Conservation (phyloP, 2,888 invertebrate genomes). For the Drosophila limbata region DNA sequence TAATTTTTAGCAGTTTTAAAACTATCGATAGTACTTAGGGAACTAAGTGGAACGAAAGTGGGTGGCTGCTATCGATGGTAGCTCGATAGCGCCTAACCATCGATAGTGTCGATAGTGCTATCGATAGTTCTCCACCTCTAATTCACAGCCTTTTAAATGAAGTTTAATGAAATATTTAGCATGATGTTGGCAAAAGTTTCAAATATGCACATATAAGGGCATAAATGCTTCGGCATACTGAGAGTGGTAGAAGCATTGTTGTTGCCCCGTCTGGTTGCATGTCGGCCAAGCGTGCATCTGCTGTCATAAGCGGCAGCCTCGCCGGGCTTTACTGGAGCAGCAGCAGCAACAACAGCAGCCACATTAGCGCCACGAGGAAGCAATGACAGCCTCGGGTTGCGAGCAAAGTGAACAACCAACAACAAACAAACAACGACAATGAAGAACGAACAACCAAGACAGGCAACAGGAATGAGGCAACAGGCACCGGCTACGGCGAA, state of each 20-base stretch:
- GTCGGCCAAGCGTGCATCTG: constrained; percentile 72
- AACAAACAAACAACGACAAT: constrained; percentile 25
- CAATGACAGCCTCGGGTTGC: constrained; percentile 60
- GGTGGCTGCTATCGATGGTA: too few species aligned
- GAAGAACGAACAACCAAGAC: constrained; percentile 27
- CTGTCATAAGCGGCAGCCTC: constrained; percentile 73
- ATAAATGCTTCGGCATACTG: constrained; percentile 19
- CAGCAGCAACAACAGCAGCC: constrained; percentile 57
- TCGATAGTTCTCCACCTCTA: too few species aligned
- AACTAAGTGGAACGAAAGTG: too few species aligned
- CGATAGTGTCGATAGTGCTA: too few species aligned
- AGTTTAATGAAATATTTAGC: too few species aligned
- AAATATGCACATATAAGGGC: constrained; percentile 26
- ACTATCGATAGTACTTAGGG: too few species aligned
- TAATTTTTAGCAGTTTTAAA: too few species aligned
- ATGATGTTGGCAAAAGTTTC: background rate
- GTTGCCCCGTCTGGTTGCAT: constrained; percentile 62
- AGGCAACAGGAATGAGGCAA: constrained; percentile 13
- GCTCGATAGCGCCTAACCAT: too few species aligned
- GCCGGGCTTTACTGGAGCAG: constrained; percentile 74
- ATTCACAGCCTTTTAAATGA: too few species aligned
- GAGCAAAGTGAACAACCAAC: constrained; percentile 35
- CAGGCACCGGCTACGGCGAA: constrained; percentile 51
- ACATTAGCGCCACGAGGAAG: constrained; percentile 76
- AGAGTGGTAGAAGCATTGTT: constrained; percentile 13